Evolutionary conservation across 2,797 vertebrate species (phyloP).

Genomic region (Microtus agrestis): DNA sequence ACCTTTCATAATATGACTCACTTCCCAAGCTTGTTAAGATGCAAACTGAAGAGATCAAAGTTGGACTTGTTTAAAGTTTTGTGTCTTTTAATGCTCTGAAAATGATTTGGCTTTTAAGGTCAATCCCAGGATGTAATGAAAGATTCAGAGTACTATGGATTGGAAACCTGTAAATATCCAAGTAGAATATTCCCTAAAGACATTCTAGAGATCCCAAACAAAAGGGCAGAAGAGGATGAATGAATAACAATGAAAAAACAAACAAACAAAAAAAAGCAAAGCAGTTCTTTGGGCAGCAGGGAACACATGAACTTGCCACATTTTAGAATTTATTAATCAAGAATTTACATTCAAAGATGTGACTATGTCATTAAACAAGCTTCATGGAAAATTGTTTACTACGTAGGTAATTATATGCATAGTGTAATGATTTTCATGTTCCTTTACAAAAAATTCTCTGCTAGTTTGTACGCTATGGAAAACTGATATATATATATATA

Average conservation of each 20-base stretch:
- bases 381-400: conserved; percentile 24
- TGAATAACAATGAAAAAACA: neutral
- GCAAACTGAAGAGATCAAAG: neutral
- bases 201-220: neutral
- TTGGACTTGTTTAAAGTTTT: neutral
- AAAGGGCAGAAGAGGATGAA: neutral
- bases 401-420: neutral
- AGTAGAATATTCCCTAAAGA: neutral
- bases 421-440: conserved; percentile 15
- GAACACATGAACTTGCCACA: conserved; percentile 31
- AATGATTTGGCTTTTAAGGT: neutral
- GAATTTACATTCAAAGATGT: neutral
- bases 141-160: neutral
- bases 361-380: neutral
- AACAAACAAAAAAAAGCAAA: neutral
- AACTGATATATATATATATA: neutral
- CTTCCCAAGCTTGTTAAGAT: neutral
- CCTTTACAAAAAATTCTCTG: neutral
- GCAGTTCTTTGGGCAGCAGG: neutral
- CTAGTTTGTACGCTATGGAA: conserved; percentile 13
- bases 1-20: neutral
- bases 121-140: neutral
- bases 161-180: neutral
- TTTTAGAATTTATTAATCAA: neutral
- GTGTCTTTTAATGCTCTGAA: neutral